These are phyloP conservation scores for Leucophenga maculata DNA, from an alignment of 2,888 invertebrate genomes.

Conservation along the genomic window DNA sequence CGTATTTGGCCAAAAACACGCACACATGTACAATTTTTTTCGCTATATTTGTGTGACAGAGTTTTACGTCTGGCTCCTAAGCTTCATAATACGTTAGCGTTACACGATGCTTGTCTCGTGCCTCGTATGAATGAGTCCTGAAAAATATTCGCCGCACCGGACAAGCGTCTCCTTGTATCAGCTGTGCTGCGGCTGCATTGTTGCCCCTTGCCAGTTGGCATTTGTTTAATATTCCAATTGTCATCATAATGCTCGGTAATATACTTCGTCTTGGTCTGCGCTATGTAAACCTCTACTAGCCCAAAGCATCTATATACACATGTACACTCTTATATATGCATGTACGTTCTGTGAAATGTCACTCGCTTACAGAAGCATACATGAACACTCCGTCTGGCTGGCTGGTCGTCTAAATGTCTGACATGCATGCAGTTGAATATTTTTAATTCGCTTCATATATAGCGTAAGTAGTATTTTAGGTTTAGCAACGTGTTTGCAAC, in stretches of 20 bases:
- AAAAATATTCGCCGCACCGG: background rate
- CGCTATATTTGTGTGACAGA: background rate
- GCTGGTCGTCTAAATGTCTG: background rate
- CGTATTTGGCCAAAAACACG: constrained; percentile 19
- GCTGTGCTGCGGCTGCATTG: background rate
- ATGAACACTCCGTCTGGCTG: background rate
- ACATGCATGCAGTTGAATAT: background rate
- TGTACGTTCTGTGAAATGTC: background rate
- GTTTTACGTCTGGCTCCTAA: background rate
- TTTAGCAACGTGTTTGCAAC: too few relatives aligned
- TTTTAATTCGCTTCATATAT: too few relatives aligned
- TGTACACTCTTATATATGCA: background rate
- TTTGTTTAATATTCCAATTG: constrained; percentile 45
- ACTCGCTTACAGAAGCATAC: background rate
- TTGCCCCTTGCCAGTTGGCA: background rate
- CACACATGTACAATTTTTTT: background rate
- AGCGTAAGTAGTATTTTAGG: too few relatives aligned
- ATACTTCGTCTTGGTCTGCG: constrained; percentile 36
- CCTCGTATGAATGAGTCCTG: background rate
- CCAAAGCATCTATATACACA: background rate
- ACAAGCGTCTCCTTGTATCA: background rate
- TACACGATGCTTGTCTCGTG: background rate
- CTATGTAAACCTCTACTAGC: constrained; percentile 36
- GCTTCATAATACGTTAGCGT: constrained; percentile 6
- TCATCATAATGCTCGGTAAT: constrained; percentile 45